A percentile compares a stretch with the other conserved stretches of the same genome.
Evolutionary conservation across 2,113 vertebrate species (phyloP).

Genomic region (Noctilio leporinus): DNA sequence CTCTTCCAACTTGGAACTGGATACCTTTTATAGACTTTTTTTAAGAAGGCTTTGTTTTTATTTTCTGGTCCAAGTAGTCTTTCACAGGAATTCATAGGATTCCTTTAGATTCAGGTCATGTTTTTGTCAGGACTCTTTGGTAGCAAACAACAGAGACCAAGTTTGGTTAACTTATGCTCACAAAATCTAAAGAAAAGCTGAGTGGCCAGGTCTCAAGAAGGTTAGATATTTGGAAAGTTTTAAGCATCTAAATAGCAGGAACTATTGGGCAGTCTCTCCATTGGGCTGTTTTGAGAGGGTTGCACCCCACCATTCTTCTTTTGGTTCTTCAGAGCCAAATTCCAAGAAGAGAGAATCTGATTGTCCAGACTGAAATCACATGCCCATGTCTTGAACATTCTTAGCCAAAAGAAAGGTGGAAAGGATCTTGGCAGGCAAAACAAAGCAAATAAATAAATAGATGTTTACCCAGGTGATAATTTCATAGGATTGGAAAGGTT

Average conservation of each 20-base stretch:
- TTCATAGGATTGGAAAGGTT: conserved; percentile 59
- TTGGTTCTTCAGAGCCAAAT: background rate
- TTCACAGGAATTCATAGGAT: background rate
- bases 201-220: background rate
- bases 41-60: background rate
- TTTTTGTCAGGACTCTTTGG: background rate
- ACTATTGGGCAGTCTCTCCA: background rate
- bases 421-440: conserved; percentile 44
- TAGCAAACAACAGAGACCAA: background rate
- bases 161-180: background rate
- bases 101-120: background rate
- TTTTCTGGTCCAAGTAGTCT: background rate
- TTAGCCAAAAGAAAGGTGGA: conserved; percentile 57
- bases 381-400: background rate
- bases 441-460: conserved; percentile 62
- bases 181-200: background rate
- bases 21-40: background rate
- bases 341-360: background rate
- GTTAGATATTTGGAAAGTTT: background rate
- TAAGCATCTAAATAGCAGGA: background rate
- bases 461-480: conserved; percentile 56
- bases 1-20: background rate
- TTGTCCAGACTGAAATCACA: conserved; percentile 4
- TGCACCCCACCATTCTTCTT: background rate
- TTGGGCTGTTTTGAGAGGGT: background rate